Evolutionary conservation across 1,140 invertebrate species (phyloP).

Genomic region (Formica selysi): DNA sequence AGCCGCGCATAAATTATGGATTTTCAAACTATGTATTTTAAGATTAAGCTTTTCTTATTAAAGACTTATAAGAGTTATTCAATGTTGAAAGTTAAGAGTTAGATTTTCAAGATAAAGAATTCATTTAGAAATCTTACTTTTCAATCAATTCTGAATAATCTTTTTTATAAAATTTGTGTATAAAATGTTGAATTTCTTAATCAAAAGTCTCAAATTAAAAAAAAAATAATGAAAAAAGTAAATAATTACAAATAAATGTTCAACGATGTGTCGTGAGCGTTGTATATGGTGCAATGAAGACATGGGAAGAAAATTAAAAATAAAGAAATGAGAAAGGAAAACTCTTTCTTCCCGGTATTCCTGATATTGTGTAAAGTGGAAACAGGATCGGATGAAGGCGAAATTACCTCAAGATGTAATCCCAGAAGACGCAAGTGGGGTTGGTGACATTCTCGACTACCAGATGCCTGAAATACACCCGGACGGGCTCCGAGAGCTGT

Average conservation of each 20-base stretch:
- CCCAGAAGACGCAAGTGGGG: slow-evolving; percentile 97
- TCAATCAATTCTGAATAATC: neutral
- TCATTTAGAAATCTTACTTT: neutral
- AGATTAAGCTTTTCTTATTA: neutral
- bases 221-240: neutral
- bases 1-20: neutral
- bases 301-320: slow-evolving; percentile 41
- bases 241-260: neutral
- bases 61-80: neutral
- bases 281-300: neutral
- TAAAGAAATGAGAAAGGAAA: slow-evolving; percentile 40
- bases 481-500: slow-evolving; percentile 94
- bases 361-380: slow-evolving; percentile 16
- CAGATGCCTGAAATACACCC: slow-evolving; percentile 93
- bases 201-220: neutral
- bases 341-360: slow-evolving; percentile 1
- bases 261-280: neutral
- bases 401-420: slow-evolving; percentile 93
- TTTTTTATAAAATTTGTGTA: neutral
- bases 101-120: neutral
- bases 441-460: slow-evolving; percentile 95
- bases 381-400: slow-evolving; percentile 41
- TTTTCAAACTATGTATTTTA: neutral
- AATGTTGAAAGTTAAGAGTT: neutral
- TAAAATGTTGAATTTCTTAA: neutral